A percentile compares a stretch with the other conserved stretches of the same genome.
Conservation (phyloP, 2,797 vertebrate genomes). For the Crax fasciolata region DNA sequence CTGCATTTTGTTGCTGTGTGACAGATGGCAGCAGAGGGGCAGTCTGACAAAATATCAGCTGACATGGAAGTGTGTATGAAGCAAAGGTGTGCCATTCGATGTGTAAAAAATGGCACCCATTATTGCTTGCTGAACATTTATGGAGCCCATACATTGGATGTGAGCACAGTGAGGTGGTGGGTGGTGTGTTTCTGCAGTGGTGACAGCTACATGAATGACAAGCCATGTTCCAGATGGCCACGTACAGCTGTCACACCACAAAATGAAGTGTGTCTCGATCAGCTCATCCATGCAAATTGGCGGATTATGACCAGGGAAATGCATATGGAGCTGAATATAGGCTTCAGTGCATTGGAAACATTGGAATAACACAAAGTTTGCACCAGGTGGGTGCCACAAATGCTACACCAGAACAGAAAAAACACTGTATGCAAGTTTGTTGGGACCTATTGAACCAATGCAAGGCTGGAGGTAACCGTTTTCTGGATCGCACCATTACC, state of each 20-base stretch:
- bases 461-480: not conserved
- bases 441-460: not conserved
- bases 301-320: no score
- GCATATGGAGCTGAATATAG: no score
- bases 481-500: not conserved
- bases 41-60: no score
- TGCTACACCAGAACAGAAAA: not conserved
- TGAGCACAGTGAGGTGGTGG: not conserved
- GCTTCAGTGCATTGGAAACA: not conserved
- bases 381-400: not conserved
- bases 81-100: no score
- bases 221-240: not conserved
- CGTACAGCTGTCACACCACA: not conserved
- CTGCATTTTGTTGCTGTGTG: no score
- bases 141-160: not conserved
- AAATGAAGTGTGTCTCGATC: no score
- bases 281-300: no score
- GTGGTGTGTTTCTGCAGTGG: not conserved
- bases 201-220: not conserved
- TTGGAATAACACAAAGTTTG: not conserved
- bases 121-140: no score
- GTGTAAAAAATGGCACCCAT: no score
- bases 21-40: no score
- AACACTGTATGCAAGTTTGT: not conserved
- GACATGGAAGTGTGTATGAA: no score